Base-by-base conservation (phyloP, 2,888 invertebrate species). In the Ashinkailepas kermadecensis region DNA sequence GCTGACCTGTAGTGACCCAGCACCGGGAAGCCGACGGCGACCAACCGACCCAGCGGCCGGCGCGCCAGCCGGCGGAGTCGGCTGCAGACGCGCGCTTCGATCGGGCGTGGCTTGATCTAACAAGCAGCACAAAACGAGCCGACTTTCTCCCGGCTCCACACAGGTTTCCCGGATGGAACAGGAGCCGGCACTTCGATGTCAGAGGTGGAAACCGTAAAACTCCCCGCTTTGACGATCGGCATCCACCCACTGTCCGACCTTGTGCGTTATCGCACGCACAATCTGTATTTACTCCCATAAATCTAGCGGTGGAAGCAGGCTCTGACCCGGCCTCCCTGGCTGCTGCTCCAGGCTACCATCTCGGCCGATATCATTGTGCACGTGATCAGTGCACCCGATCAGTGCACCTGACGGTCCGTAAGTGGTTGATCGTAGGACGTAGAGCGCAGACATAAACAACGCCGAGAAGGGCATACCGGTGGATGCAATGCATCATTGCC, bases 261-360 rank as follows among this genome's bases (percentile, higher is more conserved):
- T 12, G 54, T 21, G n/a, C 21, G 56, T 8, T 56, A 74, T 74
- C 74, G 21, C 74, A 74, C 74, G 74, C 74, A 74, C 74, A 74
- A 74, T 74, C 74, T 15, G 11, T 74, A 56, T 74, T 74, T 56
- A 11, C 74, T 54, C 54, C 21, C 18, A 21, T 74, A 56, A 74
- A 74, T 74, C 21, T 21, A 21, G 74, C 10, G 15, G 8, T 74
- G 74, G n/a, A 23, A 23, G 65, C 65, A n/a, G 65, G 65, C n/a
- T 9, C 56, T 18, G 74, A 10, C 54, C 21, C 54, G 21, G 74
- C 18, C 21, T 54, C 9, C 56, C 74, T 10, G 65, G 62, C 62
- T 62, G 13, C 18, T 18, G 62, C 39, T 18, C 15, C 0, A 13
- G 70, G 70, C 67, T 10, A 11, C 13, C 39, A 70, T 70, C 18